These are phyloP conservation scores for Caerostris extrusa DNA, from an alignment of 1,140 invertebrate species.

Conservation along the genomic window DNA sequence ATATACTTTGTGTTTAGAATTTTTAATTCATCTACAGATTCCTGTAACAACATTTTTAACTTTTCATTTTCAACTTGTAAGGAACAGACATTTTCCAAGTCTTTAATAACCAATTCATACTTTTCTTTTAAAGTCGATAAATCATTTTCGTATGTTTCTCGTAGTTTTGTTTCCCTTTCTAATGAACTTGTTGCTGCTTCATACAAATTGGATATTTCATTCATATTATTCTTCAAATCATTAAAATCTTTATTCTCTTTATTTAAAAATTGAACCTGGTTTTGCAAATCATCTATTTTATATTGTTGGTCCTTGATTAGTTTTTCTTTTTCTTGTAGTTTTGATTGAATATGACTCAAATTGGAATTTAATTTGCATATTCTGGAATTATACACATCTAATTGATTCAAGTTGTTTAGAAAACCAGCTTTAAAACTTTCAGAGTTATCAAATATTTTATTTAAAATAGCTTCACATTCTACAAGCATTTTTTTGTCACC, in stretches of 20 bases:
- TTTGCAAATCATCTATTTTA: constrained; percentile 33
- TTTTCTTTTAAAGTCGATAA: not conserved
- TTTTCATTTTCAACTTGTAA: not conserved
- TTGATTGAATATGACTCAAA: not conserved
- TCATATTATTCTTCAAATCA: constrained; percentile 21
- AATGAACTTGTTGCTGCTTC: not conserved
- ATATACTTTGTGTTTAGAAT: not conserved
- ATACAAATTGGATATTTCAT: not conserved
- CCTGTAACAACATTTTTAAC: not conserved
- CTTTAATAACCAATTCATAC: not conserved
- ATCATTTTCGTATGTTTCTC: not conserved
- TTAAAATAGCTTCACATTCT: not conserved
- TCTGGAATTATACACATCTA: constrained; percentile 9
- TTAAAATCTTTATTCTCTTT: not conserved
- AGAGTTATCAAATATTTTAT: not conserved
- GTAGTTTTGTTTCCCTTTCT: not conserved
- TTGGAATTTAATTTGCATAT: constrained; percentile 22
- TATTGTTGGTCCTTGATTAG: not conserved
- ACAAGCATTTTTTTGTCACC: not conserved
- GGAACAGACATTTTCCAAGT: not conserved
- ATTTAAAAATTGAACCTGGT: not conserved
- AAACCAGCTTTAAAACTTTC: not conserved
- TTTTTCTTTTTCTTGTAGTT: constrained; percentile 51
- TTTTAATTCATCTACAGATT: not conserved
- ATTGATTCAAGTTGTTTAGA: not conserved